Evolutionary conservation across 2,113 vertebrate genomes (phyloP).

Genomic region (Canis aureus): DNA sequence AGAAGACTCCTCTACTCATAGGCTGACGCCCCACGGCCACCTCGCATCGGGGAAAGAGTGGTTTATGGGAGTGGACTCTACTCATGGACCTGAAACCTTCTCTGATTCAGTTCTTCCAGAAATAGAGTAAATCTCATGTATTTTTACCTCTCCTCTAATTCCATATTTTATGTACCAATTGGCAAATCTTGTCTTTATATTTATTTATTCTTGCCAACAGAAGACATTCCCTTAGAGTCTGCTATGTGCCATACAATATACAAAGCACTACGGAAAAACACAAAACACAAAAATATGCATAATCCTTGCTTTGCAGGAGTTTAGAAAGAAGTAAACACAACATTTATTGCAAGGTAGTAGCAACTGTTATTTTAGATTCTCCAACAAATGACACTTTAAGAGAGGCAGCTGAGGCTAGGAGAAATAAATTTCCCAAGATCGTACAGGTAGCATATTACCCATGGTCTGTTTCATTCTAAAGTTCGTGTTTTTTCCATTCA

Average conservation of each 20-base stretch:
- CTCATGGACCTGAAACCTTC: background rate
- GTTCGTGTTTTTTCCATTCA: background rate
- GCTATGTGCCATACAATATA: background rate
- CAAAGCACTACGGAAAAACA: background rate
- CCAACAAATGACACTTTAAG: background rate
- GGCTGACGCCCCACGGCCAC: background rate
- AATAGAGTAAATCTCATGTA: background rate
- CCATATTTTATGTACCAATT: background rate
- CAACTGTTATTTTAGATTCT: background rate
- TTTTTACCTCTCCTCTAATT: conserved; percentile 16
- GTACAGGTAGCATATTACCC: background rate
- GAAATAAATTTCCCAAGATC: background rate
- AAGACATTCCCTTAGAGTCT: background rate
- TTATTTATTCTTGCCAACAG: background rate
- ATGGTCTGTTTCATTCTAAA: background rate
- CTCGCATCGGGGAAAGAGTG: background rate
- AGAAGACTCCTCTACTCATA: background rate
- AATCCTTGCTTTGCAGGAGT: background rate
- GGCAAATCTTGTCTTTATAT: background rate
- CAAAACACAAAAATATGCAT: background rate
- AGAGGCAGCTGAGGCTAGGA: background rate
- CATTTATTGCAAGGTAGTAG: background rate
- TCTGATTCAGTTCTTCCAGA: conserved; percentile 10
- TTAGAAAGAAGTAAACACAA: background rate
- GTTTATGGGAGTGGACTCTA: background rate